Base-by-base conservation (phyloP, 2,888 invertebrate genomes). In the Lomographa bimaculata region DNA sequence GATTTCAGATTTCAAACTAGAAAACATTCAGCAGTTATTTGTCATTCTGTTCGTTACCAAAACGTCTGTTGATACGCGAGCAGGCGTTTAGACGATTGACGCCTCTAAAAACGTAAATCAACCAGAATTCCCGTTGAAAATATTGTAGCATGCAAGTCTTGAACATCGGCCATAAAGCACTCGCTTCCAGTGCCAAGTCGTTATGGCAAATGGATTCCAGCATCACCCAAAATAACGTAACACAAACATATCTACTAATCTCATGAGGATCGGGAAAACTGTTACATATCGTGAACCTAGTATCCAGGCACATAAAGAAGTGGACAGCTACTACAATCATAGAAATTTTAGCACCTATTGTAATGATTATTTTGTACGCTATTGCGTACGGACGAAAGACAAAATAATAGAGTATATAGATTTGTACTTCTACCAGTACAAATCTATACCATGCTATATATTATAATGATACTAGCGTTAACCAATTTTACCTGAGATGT, bases 171-270 rank as follows among this genome's bases (percentile, higher is more conserved):
- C 78, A 83, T 85, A 81, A 86, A 85, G 76, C 68, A 64, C 45
- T 18, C 42, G 60, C 66, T 59, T 89, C 86, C 86, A 86, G 85
- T 87, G 87, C 89, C 89, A 89, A 89, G 75, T 77, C 74, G 79
- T 79, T 81, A 57, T 67, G 65, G 32, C 42, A 11, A 43, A 36
- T 28, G 57, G 64, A 68, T 73, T 89, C 86, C 86, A 89, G 87
- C 75, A 84, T 82, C 84, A 85, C 66, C 77, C 52, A 75, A 86
- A 87, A 89, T 89, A 89, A 77, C 81, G 53, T 64, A 71, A 74
- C 70, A 68, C 54, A 70, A 71, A 72, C 73, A 72, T 64, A 70
- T 68, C 63, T 61, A 62, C 57, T 68, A 71, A 64, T 64, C 59
- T 38, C 54, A 60, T 50, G 42, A 54, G 54, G 55, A 54, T 66